Conservation (phyloP, 2,888 invertebrate species). For the Oscheius sp. region DNA sequence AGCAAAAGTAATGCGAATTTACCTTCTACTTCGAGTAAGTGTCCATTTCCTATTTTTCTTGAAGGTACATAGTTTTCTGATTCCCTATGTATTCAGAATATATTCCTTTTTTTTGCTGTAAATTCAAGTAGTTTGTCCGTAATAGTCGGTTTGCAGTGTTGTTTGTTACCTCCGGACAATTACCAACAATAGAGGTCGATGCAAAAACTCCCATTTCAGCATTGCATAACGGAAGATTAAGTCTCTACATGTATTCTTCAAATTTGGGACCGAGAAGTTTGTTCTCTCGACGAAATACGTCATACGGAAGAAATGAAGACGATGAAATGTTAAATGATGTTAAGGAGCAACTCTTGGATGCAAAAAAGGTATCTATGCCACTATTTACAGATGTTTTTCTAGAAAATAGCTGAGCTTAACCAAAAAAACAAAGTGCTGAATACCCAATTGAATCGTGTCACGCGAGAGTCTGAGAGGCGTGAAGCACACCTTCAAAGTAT, state of each 20-base stretch:
- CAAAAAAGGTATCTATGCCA: conserved; percentile 7
- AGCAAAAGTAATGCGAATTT: conserved; percentile 4
- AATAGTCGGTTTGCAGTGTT: not conserved
- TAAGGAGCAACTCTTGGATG: conserved; percentile 4
- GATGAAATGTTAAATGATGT: conserved; percentile 4
- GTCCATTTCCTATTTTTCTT: too few relatives aligned
- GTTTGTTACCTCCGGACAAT: not conserved
- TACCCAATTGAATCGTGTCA: conserved; percentile 41
- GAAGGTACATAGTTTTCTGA: too few relatives aligned
- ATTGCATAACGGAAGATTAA: conserved; percentile 1
- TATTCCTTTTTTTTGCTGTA: too few relatives aligned
- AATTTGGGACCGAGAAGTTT: conserved; percentile 17
- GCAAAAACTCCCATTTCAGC: conserved; percentile 3
- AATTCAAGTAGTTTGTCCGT: not conserved
- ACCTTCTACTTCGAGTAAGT: conserved; percentile 11
- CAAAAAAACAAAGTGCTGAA: conserved; percentile 21
- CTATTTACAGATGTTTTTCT: not conserved
- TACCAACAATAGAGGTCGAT: not conserved
- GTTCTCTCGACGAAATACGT: not conserved
- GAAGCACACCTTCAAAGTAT: conserved; percentile 44
- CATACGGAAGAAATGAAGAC: conserved; percentile 13
- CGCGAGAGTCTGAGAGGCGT: conserved; percentile 42
- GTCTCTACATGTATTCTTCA: not conserved
- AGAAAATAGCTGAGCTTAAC: conserved; percentile 20
- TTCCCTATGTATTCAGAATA: too few relatives aligned